Base-by-base conservation (phyloP, 1,140 invertebrate species). In the Hypsibius dujardini region DNA sequence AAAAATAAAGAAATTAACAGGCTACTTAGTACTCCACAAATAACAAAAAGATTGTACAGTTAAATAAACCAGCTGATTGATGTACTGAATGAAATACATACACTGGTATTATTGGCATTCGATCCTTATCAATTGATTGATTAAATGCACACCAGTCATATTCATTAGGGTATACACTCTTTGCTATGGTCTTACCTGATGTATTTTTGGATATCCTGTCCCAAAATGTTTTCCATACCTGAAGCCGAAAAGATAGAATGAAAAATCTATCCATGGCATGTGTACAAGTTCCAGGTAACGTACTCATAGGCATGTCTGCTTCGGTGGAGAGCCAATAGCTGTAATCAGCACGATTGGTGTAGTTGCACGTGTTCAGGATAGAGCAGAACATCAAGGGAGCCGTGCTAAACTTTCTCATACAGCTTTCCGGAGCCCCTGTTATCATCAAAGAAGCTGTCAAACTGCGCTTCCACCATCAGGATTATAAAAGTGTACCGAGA, bases 361-460 rank as follows among this genome's bases (percentile, higher is more conserved):
- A 93, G 79, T 91, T 87, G 77, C 92, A 95, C 0, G 90, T 87
- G 76, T 92, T 86, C 76, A 91, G 90, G 15, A 91, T 77, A 77
- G 92, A 90, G 76, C 92, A 96, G 81, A 94, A 90, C 82, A 92
- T 82, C 80, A 89, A 95, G 0, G 92, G 92, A 90, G 95, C 95
- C 1, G 90, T 90, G 62, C 86, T 90, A 81, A 95, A 96, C 75
- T 84, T 88, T 71, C 83, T 83, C 2, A 95, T 78, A 78, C 92
- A 95, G 76, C 90, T 93, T 73, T 92, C 92, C 2, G 90, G 80
- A 56, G 76, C 75, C 72, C 80, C 80, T 81, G 72, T 7, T 71
- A n/a, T 40, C n/a, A n/a, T n/a, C n/a, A n/a, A n/a, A n/a, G n/a
- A n/a, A n/a, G n/a, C n/a, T n/a, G n/a, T n/a, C n/a, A n/a, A n/a